Evolutionary conservation across 2,797 vertebrate genomes (phyloP).

Genomic region (Adelosebastes latens): DNA sequence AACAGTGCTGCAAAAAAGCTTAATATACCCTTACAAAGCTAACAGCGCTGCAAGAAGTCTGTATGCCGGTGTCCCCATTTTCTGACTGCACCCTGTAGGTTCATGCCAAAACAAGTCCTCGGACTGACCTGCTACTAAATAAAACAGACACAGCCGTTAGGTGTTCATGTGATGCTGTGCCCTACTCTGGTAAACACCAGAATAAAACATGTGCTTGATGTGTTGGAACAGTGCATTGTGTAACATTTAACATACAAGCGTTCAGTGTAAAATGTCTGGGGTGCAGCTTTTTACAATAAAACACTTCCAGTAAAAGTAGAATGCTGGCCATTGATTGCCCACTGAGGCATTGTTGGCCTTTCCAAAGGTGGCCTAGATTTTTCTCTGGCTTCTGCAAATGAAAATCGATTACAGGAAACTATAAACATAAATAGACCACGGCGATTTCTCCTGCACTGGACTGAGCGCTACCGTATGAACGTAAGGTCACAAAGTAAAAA

Average conservation of each 20-base stretch:
- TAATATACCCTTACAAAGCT: slow-evolving; percentile 5
- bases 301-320: slow-evolving; percentile 1
- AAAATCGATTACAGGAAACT: slow-evolving; percentile 60
- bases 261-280: not conserved
- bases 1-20: slow-evolving; percentile 5
- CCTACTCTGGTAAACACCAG: not conserved
- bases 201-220: slow-evolving; percentile 1
- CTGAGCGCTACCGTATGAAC: slow-evolving; percentile 11
- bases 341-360: slow-evolving; percentile 35
- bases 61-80: slow-evolving; percentile 17
- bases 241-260: slow-evolving; percentile 1
- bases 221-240: not conserved
- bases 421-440: slow-evolving; percentile 57
- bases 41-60: not conserved
- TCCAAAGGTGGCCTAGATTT: slow-evolving; percentile 30
- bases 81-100: slow-evolving; percentile 17
- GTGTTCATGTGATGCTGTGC: not conserved
- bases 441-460: slow-evolving; percentile 30
- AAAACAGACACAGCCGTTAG: slow-evolving; percentile 39
- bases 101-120: slow-evolving; percentile 44
- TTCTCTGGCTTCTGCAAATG: slow-evolving; percentile 46
- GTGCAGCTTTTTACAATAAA: not conserved
- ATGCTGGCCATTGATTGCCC: slow-evolving; percentile 17
- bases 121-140: slow-evolving; percentile 32
- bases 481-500: slow-evolving; percentile 52